Conservation (phyloP, 2,113 vertebrate species). For the Apaloderma vittatum region DNA sequence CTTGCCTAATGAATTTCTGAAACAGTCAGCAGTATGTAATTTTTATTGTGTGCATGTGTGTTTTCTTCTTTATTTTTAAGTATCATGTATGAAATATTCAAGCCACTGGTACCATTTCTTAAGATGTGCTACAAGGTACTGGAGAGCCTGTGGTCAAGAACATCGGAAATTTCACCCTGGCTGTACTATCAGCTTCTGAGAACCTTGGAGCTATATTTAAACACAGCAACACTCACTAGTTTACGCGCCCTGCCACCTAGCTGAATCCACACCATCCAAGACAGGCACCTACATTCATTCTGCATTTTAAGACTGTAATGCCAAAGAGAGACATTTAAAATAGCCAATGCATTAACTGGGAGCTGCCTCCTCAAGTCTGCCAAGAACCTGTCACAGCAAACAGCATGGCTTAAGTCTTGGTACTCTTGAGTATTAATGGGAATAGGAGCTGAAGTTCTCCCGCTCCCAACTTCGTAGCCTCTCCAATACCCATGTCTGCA, state of each 20-base stretch:
- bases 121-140: not conserved
- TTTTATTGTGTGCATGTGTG: not conserved
- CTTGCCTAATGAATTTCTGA: not conserved
- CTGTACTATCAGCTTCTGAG: not conserved
- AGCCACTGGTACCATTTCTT: not conserved
- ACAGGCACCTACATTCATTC: not conserved
- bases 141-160: not conserved
- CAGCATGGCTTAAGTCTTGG: not conserved
- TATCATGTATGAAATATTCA: too few relatives aligned
- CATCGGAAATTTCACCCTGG: not conserved
- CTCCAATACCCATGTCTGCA: not conserved
- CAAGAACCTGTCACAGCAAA: not conserved
- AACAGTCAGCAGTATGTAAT: not conserved
- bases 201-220: not conserved
- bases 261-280: not conserved
- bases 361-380: conserved; percentile 11
- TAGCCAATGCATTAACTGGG: conserved; percentile 56
- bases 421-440: not conserved
- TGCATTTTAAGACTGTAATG: not conserved
- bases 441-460: not conserved
- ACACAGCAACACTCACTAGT: not conserved
- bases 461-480: not conserved
- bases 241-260: not conserved
- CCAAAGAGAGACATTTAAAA: not conserved
- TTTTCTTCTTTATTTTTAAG: too few relatives aligned